Evolutionary conservation across 2,797 vertebrate genomes (phyloP), one percentile per base, ranked within the genome.

Genomic region (Argyrosomus regius): DNA sequence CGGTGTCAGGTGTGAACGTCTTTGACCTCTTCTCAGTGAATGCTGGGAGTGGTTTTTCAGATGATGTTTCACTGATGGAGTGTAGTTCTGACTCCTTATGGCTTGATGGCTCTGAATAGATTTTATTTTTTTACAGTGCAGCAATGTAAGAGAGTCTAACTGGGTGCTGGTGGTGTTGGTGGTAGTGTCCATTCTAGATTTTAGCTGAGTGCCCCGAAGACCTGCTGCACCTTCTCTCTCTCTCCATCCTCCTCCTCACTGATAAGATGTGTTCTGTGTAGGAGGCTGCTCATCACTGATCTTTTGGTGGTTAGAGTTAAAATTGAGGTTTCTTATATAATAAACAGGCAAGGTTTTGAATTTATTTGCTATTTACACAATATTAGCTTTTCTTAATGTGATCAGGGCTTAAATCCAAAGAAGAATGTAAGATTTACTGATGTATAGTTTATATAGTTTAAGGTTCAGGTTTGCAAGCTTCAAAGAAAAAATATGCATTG

Each of bases 221-320:
- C 59, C n/a, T 45, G 18, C n/a, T 22, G 11, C 35, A 22, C 59
- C 13, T 45, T 45, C 35, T 53, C 31, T 24, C 14, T 18, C 5
- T 60, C 69, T 20, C 59, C 53, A 50, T 70, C 66, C 67, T 46
- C 67, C 61, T 67, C 63, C 63, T 50, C 63, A 48, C 54, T 48
- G 54, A 59, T 22, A 46, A 58, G 45, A 24, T 57, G 26, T 35
- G 54, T 18, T 70, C 41, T 48, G 43, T 70, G 53, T 18, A 59
- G 43, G 68, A 59, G 54, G 68, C 68, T 49, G 43, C 26, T 48
- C 43, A 58, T 12, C 54, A 48, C 67, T 58, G 53, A 58, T 70
- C 41, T 48, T 58, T 70, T n/a, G 4, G 49, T 53, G 31, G 28
- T 67, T 52, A 2, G 26, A 52, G 28, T 66, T 52, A 4, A 28